phyloP scores from a whole-genome alignment of 1,140 invertebrate genomes.

The Choristoneura fumiferana region DNA sequence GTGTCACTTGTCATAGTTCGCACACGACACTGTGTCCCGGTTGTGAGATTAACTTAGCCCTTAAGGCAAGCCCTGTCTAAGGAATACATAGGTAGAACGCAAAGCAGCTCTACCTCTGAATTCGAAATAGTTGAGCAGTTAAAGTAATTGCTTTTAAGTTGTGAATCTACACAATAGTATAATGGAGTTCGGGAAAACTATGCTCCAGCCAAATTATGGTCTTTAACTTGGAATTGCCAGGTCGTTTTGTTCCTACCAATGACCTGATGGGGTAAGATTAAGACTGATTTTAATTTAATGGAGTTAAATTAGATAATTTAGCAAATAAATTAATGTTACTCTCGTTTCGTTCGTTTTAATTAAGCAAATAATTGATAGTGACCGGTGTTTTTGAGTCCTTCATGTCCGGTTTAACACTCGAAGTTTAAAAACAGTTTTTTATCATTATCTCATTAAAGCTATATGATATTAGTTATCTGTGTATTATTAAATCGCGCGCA shows the following conservation, averaged over 20 bases:
- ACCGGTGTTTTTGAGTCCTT: too few species aligned
- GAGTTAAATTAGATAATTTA: too few species aligned
- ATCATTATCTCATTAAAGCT: too few species aligned
- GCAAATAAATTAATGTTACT: too few species aligned
- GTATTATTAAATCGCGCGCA: too few species aligned
- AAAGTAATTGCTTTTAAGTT: constrained; percentile 14
- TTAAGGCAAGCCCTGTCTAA: not conserved
- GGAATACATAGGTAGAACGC: not conserved
- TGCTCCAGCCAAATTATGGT: constrained; percentile 10
- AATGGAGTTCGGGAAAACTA: constrained; percentile 9
- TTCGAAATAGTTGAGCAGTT: constrained; percentile 12
- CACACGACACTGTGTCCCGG: not conserved
- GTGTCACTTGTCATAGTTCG: constrained; percentile 16
- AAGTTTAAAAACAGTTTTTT: too few species aligned
- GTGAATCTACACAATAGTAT: constrained; percentile 6
- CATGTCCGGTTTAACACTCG: too few species aligned
- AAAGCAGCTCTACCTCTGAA: constrained; percentile 4
- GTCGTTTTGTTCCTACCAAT: not conserved
- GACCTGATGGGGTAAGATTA: too few species aligned
- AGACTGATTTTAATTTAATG: too few species aligned
- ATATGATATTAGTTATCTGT: too few species aligned
- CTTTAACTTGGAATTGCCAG: not conserved
- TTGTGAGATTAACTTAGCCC: constrained; percentile 5
- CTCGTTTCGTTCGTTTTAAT: too few species aligned
- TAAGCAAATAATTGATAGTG: too few species aligned